Conservation (phyloP, 2,797 vertebrate species). For the Falco rusticolus region DNA sequence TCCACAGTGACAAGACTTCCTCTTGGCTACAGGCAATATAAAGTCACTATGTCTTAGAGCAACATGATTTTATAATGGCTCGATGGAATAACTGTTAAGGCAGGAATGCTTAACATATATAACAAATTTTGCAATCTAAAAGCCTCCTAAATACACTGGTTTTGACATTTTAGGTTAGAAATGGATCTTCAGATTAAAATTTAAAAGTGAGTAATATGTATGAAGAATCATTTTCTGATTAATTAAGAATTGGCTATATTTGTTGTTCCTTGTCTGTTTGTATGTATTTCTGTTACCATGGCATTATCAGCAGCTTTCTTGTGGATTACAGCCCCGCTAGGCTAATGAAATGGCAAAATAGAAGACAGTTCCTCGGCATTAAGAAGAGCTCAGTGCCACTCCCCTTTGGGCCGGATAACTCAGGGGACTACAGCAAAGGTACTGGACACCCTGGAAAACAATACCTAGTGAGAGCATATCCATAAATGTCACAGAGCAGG, state of each 20-base stretch:
- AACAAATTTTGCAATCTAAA: neutral
- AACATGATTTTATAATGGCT: neutral
- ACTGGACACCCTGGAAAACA: neutral
- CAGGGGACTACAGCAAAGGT: neutral
- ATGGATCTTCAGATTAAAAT: neutral
- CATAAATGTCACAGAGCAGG: neutral
- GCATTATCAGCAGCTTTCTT: neutral
- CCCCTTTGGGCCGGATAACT: neutral
- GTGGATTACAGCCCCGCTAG: neutral
- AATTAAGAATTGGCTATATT: neutral
- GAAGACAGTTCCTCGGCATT: neutral
- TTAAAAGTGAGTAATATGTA: neutral
- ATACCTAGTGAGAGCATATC: neutral
- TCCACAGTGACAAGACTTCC: neutral
- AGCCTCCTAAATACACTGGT: neutral
- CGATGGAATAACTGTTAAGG: neutral
- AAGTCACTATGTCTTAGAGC: neutral
- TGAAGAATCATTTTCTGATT: neutral
- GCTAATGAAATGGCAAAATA: neutral
- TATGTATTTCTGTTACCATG: neutral
- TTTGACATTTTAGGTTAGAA: neutral
- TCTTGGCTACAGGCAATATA: neutral
- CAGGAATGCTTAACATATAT: neutral
- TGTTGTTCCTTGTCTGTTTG: neutral
- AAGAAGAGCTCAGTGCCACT: neutral